phyloP scores from a whole-genome alignment of 2,888 invertebrate species.

The Venusia cambrica region DNA sequence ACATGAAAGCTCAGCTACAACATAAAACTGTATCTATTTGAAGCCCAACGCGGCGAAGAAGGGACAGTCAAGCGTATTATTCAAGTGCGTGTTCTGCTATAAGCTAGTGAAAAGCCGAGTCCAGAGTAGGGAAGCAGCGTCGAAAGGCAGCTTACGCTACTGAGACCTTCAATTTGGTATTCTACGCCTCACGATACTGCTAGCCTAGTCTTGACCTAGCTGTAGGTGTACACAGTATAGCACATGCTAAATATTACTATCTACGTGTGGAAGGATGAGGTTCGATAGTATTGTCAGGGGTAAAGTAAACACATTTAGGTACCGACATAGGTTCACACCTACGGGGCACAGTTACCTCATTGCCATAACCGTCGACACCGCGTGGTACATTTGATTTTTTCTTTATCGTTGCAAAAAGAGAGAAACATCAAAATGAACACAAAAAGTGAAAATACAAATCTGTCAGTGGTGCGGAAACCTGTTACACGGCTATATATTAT shows the following conservation, averaged over 20 bases:
- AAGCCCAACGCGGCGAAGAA: conserved; percentile 32
- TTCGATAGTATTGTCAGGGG: conserved; percentile 40
- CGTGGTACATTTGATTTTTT: conserved; percentile 97
- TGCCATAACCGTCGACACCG: conserved; percentile 95
- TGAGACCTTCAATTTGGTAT: too few species aligned
- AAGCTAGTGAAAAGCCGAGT: conserved; percentile 45
- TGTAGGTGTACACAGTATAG: conserved; percentile 30
- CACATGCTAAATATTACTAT: conserved; percentile 47
- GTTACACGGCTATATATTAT: conserved; percentile 40
- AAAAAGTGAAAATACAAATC: conserved; percentile 48
- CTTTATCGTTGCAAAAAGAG: conserved; percentile 83
- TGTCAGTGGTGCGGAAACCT: conserved; percentile 44
- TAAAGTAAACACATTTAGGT: conserved; percentile 46
- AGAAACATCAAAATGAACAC: conserved; percentile 78
- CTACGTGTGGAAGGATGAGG: conserved; percentile 54
- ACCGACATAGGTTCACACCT: conserved; percentile 66
- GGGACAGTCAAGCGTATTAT: conserved; percentile 33
- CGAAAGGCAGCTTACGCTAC: too few species aligned
- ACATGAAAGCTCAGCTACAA: conserved; percentile 37
- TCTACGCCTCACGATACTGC: too few species aligned
- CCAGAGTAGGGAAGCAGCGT: too few species aligned
- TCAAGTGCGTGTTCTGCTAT: conserved; percentile 33
- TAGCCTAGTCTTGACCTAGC: too few species aligned
- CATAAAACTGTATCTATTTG: conserved; percentile 36
- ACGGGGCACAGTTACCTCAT: conserved; percentile 88